Conservation (phyloP, 2,797 vertebrate genomes). For the Sebastes minor region DNA sequence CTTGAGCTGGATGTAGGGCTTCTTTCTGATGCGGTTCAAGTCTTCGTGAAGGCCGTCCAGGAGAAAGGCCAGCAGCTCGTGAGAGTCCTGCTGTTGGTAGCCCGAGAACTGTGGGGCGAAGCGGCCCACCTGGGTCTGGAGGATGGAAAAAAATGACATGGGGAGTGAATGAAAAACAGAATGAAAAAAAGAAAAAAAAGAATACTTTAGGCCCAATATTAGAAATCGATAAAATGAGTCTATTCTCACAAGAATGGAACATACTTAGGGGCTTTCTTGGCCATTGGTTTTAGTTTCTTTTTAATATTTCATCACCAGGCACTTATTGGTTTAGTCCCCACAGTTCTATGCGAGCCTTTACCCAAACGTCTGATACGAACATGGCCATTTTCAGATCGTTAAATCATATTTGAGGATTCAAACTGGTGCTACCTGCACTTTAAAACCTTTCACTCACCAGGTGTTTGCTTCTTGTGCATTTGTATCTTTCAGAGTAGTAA, state of each 20-base stretch:
- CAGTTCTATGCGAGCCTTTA: not conserved
- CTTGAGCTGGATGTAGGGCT: conserved; percentile 97
- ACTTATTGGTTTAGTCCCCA: not conserved
- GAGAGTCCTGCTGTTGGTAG: conserved; percentile 99
- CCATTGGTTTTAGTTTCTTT: not conserved
- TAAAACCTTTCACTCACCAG: not conserved
- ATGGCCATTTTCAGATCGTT: not conserved
- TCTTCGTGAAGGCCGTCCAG: conserved; percentile 97
- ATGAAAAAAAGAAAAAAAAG: not conserved
- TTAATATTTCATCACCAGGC: not conserved
- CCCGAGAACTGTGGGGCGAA: conserved; percentile 99
- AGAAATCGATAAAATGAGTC: not conserved
- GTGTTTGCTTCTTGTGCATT: not conserved
- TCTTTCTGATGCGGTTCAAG: conserved; percentile 97
- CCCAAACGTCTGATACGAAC: not conserved
- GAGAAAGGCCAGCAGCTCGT: conserved; percentile 97
- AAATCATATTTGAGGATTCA: not conserved
- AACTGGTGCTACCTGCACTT: not conserved
- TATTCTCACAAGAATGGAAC: not conserved
- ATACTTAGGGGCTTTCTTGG: not conserved
- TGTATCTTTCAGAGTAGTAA: not conserved
- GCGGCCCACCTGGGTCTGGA: conserved; percentile 95
- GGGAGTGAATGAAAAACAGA: not conserved
- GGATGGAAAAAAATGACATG: not conserved
- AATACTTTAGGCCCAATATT: not conserved